These are phyloP conservation scores for Phataginus tetradactyla DNA, from an alignment of 2,797 vertebrate species.

Conservation along the genomic window DNA sequence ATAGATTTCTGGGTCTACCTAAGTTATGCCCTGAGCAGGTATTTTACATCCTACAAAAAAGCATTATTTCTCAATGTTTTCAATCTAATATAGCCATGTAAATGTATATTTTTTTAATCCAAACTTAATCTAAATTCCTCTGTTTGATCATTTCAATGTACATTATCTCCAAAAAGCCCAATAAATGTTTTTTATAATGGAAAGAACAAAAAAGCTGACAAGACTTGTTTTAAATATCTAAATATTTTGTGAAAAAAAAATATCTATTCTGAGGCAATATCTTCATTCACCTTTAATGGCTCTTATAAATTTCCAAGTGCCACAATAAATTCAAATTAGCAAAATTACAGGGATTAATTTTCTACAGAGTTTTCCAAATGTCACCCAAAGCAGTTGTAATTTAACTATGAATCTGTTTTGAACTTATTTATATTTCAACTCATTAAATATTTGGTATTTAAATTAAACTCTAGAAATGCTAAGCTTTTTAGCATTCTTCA, in stretches of 20 bases:
- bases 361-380: not conserved
- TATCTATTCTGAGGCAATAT: not conserved
- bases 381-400: slow-evolving; percentile 14
- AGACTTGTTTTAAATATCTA: slow-evolving; percentile 22
- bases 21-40: not conserved
- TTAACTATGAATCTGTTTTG: slow-evolving; percentile 18
- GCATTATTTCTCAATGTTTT: not conserved
- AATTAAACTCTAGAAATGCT: slow-evolving; percentile 51
- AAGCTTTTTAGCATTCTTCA: not conserved
- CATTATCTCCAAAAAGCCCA: not conserved
- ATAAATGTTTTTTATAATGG: not conserved
- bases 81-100: not conserved
- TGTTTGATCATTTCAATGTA: not conserved
- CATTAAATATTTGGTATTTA: slow-evolving; percentile 43
- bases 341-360: slow-evolving; percentile 32
- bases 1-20: not conserved
- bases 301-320: slow-evolving; percentile 30
- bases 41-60: not conserved
- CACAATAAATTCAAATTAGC: slow-evolving; percentile 47
- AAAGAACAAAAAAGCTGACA: not conserved
- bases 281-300: slow-evolving; percentile 28
- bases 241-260: not conserved
- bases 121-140: slow-evolving; percentile 33
- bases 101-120: not conserved
- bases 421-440: slow-evolving; percentile 48